A percentile compares a stretch with the other conserved stretches of the same genome.
phyloP scores from a whole-genome alignment of 1,140 invertebrate genomes.

The Amphibalanus amphitrite region DNA sequence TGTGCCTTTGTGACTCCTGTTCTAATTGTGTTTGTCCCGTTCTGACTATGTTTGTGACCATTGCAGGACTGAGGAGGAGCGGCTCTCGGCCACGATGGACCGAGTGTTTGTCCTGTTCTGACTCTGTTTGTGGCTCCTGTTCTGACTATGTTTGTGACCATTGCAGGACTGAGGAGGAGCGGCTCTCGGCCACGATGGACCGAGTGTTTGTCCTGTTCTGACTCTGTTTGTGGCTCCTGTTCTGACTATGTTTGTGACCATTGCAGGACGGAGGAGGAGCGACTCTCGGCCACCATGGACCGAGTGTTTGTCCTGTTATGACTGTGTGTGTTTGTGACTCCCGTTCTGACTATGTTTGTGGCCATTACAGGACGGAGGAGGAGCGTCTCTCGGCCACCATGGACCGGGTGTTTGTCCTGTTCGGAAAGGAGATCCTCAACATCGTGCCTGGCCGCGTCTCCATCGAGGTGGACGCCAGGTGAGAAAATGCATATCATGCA shows the following conservation, averaged over 20 bases:
- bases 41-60: conserved; percentile 14
- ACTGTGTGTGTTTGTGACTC: too few species aligned
- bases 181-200: conserved; percentile 67
- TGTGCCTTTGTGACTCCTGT: too few species aligned
- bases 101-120: conserved; percentile 5
- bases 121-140: too few species aligned
- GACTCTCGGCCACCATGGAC: conserved; percentile 67
- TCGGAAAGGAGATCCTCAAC: conserved; percentile 86
- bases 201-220: conserved; percentile 89
- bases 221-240: too few species aligned
- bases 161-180: conserved; percentile 21
- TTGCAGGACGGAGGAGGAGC: conserved; percentile 21
- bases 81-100: conserved; percentile 5
- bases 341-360: conserved; percentile 13
- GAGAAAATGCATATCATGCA: too few species aligned
- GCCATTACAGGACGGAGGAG: conserved; percentile 37
- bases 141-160: neutral
- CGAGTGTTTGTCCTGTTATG: conserved; percentile 84
- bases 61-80: conserved; percentile 44
- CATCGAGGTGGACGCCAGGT: conserved; percentile 95
- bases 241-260: too few species aligned
- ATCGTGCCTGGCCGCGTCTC: conserved; percentile 95
- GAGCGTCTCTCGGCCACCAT: conserved; percentile 28
- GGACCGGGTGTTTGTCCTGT: conserved; percentile 16
- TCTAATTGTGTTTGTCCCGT: too few species aligned